A percentile compares a stretch with the other conserved stretches of the same genome.
Evolutionary conservation across 2,797 vertebrate genomes (phyloP).

Genomic region (Podargus strigoides): DNA sequence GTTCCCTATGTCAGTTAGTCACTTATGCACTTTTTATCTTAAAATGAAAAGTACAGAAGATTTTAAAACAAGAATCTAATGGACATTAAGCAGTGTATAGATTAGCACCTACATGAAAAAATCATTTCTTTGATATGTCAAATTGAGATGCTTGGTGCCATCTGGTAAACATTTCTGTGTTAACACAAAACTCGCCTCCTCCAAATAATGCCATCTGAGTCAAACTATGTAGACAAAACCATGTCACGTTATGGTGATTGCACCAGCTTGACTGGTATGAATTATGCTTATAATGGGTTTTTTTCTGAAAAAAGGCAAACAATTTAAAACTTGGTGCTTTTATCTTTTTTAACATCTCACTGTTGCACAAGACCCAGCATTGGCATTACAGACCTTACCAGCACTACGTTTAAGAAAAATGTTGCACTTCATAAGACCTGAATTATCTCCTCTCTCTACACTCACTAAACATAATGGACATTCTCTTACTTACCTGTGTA

Average conservation of each 20-base stretch:
- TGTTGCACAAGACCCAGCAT: not conserved
- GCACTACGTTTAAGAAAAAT: not conserved
- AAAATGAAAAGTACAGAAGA: not conserved
- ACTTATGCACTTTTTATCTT: too few relatives aligned
- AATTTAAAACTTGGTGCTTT: not conserved
- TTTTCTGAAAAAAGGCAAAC: not conserved
- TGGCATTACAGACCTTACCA: not conserved
- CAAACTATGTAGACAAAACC: not conserved
- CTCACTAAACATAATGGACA: not conserved
- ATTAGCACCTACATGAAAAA: not conserved
- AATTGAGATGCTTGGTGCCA: not conserved
- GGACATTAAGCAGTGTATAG: not conserved
- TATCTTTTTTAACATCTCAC: not conserved
- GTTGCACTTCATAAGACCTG: not conserved
- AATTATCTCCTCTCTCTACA: not conserved
- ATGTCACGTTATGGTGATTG: not conserved
- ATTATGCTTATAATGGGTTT: not conserved
- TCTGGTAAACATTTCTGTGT: not conserved
- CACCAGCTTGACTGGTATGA: not conserved
- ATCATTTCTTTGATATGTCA: not conserved
- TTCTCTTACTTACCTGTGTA: not conserved
- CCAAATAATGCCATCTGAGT: not conserved
- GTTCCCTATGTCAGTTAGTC: not conserved
- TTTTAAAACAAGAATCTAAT: not conserved
- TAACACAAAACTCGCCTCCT: not conserved